Conservation (phyloP, 2,797 vertebrate species). For the Dryobates pubescens region DNA sequence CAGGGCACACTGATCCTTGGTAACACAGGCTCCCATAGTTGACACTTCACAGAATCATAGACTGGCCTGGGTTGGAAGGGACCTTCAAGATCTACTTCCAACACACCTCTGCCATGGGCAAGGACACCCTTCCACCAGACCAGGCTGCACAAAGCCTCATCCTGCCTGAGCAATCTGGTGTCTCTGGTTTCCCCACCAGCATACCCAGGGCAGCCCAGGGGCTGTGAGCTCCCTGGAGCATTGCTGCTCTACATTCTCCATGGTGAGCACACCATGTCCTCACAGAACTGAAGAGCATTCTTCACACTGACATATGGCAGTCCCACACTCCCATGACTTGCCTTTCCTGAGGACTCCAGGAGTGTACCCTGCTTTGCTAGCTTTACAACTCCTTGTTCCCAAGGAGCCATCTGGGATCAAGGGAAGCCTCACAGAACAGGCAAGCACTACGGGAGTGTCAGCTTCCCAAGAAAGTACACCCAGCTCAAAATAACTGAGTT, state of each 20-base stretch:
- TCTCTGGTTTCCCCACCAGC: not conserved
- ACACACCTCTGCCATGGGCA: too few species aligned
- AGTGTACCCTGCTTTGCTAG: not conserved
- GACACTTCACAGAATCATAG: not conserved
- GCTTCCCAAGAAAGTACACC: not conserved
- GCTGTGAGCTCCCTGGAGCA: not conserved
- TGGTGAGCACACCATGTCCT: not conserved
- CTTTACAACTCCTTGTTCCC: not conserved
- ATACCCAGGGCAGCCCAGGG: not conserved
- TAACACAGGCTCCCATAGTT: not conserved
- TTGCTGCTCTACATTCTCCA: not conserved
- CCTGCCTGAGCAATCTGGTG: too few species aligned
- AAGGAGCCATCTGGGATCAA: conserved; percentile 21
- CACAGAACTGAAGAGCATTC: not conserved
- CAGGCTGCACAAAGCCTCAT: too few species aligned
- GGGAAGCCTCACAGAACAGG: conserved; percentile 25
- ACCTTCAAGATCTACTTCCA: too few species aligned
- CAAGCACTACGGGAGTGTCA: not conserved
- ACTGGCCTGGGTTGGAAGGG: too few species aligned
- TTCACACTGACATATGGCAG: not conserved
- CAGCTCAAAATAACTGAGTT: not conserved
- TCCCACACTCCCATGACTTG: not conserved
- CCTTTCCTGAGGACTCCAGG: not conserved
- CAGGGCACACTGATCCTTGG: not conserved
- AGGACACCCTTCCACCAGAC: too few species aligned